Conservation (phyloP, 2,797 vertebrate genomes). For the Hirundo rustica region DNA sequence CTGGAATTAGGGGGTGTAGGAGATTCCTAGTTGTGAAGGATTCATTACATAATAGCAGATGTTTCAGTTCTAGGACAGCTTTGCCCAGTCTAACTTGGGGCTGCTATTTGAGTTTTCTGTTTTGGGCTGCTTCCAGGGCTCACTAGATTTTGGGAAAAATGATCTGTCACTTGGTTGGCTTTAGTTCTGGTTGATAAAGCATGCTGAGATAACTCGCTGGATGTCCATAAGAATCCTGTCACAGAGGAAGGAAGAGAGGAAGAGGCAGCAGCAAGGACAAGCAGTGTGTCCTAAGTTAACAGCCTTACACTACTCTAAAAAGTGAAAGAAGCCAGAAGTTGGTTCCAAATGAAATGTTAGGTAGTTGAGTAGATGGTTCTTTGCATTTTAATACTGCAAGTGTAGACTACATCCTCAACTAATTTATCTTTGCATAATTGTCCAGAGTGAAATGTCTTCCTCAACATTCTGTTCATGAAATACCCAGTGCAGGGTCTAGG, state of each 20-base stretch:
- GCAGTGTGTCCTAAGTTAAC: background rate
- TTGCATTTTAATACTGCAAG: background rate
- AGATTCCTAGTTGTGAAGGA: background rate
- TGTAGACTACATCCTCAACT: background rate
- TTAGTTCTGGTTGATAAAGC: background rate
- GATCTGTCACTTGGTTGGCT: background rate
- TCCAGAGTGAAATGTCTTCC: background rate
- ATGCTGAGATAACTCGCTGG: background rate
- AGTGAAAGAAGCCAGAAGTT: background rate
- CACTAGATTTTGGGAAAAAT: background rate
- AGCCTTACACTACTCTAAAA: background rate
- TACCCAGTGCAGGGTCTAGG: background rate
- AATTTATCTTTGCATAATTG: background rate
- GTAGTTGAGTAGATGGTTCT: background rate
- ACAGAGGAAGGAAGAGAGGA: background rate
- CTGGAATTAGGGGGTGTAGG: background rate
- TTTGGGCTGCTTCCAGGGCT: background rate
- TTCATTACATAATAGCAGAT: background rate
- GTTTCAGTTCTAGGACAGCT: background rate
- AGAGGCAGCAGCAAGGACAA: background rate
- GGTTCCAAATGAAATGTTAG: background rate
- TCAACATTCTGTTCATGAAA: background rate
- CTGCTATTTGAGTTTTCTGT: background rate
- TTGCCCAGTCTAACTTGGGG: background rate
- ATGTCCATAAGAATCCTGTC: background rate